Evolutionary conservation across 2,888 invertebrate species (phyloP).

Genomic region (Drosophila birchii): DNA sequence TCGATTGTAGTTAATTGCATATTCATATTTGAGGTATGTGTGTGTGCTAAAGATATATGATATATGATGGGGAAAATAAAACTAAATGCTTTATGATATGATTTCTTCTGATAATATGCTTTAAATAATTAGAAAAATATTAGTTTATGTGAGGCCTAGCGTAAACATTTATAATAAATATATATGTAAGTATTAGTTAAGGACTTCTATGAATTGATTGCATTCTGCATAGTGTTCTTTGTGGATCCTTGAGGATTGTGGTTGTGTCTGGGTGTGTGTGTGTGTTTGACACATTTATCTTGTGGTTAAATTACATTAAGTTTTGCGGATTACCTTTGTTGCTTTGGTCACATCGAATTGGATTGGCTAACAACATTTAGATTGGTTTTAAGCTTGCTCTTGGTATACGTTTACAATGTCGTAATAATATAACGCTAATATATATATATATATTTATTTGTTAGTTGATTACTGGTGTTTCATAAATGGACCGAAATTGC

Average conservation of each 20-base stretch:
- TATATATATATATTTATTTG: slow-evolving; percentile 24
- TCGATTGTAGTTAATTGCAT: slow-evolving; percentile 17
- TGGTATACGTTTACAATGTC: slow-evolving; percentile 55
- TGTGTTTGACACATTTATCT: slow-evolving; percentile 40
- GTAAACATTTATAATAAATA: slow-evolving; percentile 39
- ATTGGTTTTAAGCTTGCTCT: slow-evolving; percentile 39
- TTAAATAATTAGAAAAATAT: slow-evolving; percentile 67
- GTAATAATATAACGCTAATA: slow-evolving; percentile 58
- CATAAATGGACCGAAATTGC: slow-evolving; percentile 77
- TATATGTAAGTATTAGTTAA: slow-evolving; percentile 16
- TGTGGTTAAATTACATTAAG: slow-evolving; percentile 38
- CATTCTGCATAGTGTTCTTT: slow-evolving; percentile 46
- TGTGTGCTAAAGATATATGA: slow-evolving; percentile 19
- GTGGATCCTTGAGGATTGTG: slow-evolving; percentile 17
- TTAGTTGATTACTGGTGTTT: slow-evolving; percentile 70
- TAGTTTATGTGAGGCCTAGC: slow-evolving; percentile 28
- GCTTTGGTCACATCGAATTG: slow-evolving; percentile 54
- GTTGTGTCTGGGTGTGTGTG: slow-evolving; percentile 12
- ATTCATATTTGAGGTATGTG: slow-evolving; percentile 22
- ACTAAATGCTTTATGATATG: slow-evolving; percentile 1
- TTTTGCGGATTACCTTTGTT: slow-evolving; percentile 38
- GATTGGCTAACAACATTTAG: slow-evolving; percentile 73
- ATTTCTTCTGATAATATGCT: slow-evolving; percentile 1
- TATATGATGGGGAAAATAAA: slow-evolving; percentile 5
- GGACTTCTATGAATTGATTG: slow-evolving; percentile 52